Evolutionary conservation across 2,797 vertebrate species (phyloP).

Genomic region (Mus spretus): DNA sequence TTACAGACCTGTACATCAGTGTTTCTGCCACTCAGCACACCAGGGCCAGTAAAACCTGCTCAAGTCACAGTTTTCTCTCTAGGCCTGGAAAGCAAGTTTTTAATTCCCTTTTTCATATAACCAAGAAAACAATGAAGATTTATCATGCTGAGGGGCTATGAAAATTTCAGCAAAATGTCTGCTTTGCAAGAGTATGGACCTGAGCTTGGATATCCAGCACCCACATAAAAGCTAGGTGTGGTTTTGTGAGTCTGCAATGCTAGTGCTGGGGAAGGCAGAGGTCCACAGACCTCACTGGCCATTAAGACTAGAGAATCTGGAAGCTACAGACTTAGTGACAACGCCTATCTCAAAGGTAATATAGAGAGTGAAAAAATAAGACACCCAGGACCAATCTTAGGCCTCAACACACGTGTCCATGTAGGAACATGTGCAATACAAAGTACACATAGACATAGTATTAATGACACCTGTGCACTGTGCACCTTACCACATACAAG

Average conservation of each 20-base stretch:
- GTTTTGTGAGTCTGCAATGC: not conserved
- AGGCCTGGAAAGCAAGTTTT: not conserved
- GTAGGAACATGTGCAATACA: not conserved
- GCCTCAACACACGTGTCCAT: not conserved
- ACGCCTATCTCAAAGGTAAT: not conserved
- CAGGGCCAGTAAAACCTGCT: not conserved
- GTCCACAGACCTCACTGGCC: no score
- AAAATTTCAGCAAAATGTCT: not conserved
- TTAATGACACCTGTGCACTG: not conserved
- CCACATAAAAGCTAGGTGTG: not conserved
- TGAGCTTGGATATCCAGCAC: not conserved
- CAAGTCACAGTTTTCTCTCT: not conserved
- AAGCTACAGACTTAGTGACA: no score
- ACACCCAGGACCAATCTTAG: not conserved
- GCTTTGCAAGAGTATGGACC: not conserved
- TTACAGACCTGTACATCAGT: not conserved
- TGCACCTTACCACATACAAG: not conserved
- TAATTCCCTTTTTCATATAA: not conserved
- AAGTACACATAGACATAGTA: not conserved
- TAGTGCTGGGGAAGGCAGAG: not conserved
- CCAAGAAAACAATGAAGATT: slow-evolving; percentile 8
- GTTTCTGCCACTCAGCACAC: not conserved
- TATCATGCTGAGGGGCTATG: not conserved
- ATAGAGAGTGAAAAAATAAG: not conserved
- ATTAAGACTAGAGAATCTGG: not conserved